phyloP scores from a whole-genome alignment of 2,888 invertebrate species.

The Argyresthia albistria region DNA sequence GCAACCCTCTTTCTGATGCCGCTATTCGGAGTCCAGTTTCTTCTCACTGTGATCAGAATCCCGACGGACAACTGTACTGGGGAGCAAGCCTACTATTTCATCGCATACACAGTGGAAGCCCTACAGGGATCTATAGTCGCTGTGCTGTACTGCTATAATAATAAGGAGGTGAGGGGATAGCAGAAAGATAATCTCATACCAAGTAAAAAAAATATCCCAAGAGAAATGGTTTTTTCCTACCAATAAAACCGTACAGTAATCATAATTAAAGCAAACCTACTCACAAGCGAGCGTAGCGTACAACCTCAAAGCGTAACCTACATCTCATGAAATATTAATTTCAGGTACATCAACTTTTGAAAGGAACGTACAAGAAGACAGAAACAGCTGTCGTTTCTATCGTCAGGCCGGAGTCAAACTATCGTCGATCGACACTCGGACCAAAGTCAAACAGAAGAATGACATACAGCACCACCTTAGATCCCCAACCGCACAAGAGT shows the following conservation, averaged over 20 bases:
- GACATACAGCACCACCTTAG: constrained; percentile 46
- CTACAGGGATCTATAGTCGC: constrained; percentile 76
- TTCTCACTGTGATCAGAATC: constrained; percentile 72
- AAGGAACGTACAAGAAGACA: constrained; percentile 55
- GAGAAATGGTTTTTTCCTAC: too few species aligned
- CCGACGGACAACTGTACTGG: constrained; percentile 55
- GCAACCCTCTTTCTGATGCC: constrained; percentile 79
- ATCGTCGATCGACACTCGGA: constrained; percentile 32
- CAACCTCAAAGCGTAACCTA: too few species aligned
- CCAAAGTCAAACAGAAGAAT: constrained; percentile 27
- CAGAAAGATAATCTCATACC: too few species aligned
- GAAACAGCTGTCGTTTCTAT: constrained; percentile 51
- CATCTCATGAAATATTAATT: constrained; percentile 9
- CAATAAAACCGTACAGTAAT: too few species aligned
- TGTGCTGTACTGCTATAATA: constrained; percentile 76
- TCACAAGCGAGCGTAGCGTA: too few species aligned
- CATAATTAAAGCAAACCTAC: too few species aligned
- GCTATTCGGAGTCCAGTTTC: constrained; percentile 78
- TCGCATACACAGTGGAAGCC: constrained; percentile 73
- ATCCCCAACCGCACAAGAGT: constrained; percentile 20
- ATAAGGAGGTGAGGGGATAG: constrained; percentile 67
- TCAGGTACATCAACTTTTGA: constrained; percentile 54
- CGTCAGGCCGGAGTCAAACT: constrained; percentile 35
- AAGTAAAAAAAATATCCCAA: too few species aligned
- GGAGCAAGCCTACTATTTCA: constrained; percentile 72